Evolutionary conservation across 1,140 invertebrate species (phyloP).

Genomic region (Monochamus saltuarius): DNA sequence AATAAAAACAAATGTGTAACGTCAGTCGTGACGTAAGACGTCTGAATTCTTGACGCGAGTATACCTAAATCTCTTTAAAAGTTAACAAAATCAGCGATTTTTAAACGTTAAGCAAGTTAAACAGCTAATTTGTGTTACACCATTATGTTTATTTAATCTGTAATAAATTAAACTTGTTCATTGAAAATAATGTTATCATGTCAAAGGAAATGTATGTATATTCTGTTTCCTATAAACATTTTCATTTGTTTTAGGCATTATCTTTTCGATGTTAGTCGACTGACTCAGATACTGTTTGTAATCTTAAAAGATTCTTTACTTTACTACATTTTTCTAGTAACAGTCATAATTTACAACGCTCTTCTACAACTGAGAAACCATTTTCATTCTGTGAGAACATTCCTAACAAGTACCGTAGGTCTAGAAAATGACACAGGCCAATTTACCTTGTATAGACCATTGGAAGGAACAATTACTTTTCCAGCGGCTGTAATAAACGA

Average conservation of each 20-base stretch:
- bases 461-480: neutral
- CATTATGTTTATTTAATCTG: too few species aligned
- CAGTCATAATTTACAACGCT: conserved; percentile 14
- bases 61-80: too few species aligned
- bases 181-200: too few species aligned
- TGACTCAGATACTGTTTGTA: neutral
- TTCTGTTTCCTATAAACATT: too few species aligned
- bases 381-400: neutral
- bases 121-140: too few species aligned
- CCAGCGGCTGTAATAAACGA: neutral
- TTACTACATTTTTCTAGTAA: conserved; percentile 14
- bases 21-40: too few species aligned
- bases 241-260: conserved; percentile 8
- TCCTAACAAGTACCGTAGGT: neutral
- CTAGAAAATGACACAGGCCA: neutral
- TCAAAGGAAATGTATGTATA: too few species aligned
- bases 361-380: neutral
- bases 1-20: too few species aligned
- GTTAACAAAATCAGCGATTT: too few species aligned
- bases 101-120: too few species aligned
- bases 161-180: too few species aligned
- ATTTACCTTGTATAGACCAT: neutral
- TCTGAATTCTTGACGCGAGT: too few species aligned
- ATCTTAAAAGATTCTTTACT: neutral
- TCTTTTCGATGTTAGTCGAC: neutral